Base-by-base conservation (phyloP, 1,140 invertebrate genomes). In the Thereuonema tuberculata region DNA sequence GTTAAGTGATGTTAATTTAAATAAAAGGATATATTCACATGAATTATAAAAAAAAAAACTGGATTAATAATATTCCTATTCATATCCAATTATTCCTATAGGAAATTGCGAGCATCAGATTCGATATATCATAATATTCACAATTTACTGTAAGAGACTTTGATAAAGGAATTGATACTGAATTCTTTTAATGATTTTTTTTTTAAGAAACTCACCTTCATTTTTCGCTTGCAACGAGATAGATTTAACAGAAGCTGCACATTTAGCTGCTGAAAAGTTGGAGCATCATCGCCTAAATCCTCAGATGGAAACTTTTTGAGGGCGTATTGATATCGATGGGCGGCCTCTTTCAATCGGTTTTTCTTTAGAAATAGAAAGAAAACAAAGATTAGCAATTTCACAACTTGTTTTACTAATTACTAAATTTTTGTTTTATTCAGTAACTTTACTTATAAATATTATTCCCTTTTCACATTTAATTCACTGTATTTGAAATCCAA, bases 281-380 rank as follows among this genome's bases (percentile, higher is more conserved):
- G 63, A 0, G 61, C 63, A 58, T 73, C 71, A 17, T 61, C 54
- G 46, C 81, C 75, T 54, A 78, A 65, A 47, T 77, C 74, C 26
- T 83, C 75, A 60, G 76, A 58, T 21, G 81, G 80, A 66, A 95
- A 91, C 72, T 97, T 97, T 69, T 91, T 89, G 58, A 97, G 72
- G 0, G 93, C 93, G 70, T 98, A 97, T 56, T 87, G 84, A 74
- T 93, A 97, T n/a, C 93, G 79, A 74, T 96, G 89, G 0, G 90
- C 86, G 0, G 94, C 92, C 72, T 98, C 94, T 64, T 86, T 86
- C 12, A 94, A 79, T 20, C 91, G 80, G 66, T 84, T 86, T 72
- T 93, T 95, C 52, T 76, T 64, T 2, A 66, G 65, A 58, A 31
- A 58, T 59, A 64, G 58, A 62, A 3, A 58, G n/a, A 27, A 43